These are phyloP conservation scores for Gorsachius goisagi DNA, from an alignment of 2,113 vertebrate species.

Conservation along the genomic window DNA sequence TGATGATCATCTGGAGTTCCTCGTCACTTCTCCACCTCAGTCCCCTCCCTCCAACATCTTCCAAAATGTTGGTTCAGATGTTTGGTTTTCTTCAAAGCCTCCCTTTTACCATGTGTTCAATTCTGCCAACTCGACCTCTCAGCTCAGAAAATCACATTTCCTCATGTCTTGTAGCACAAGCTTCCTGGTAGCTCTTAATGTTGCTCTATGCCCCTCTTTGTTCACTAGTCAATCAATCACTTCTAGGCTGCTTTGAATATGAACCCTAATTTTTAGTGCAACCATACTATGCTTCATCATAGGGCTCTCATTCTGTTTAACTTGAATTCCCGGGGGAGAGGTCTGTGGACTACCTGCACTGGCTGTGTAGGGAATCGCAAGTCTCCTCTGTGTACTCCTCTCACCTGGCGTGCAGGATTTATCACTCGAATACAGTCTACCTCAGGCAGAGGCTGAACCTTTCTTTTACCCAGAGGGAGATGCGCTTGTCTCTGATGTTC, in stretches of 20 bases:
- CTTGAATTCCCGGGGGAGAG: neutral
- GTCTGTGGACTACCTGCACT: neutral
- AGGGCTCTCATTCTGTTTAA: neutral
- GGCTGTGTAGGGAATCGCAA: neutral
- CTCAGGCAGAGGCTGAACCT: neutral
- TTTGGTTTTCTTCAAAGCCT: neutral
- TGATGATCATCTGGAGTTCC: neutral
- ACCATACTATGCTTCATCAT: neutral
- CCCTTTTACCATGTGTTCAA: neutral
- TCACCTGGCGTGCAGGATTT: neutral
- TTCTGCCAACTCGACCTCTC: neutral
- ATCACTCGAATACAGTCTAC: neutral
- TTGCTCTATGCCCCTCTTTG: neutral
- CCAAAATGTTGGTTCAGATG: neutral
- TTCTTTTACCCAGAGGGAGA: neutral
- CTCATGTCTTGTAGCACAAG: neutral
- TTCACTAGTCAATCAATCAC: neutral
- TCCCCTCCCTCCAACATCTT: neutral
- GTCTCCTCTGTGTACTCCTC: neutral
- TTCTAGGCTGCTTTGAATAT: neutral
- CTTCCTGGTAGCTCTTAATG: neutral
- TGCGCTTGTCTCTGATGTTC: neutral
- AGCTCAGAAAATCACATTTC: neutral
- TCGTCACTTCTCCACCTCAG: neutral
- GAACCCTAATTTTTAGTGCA: neutral